Conservation (phyloP, 2,113 vertebrate species). For the Apeltes quadracus region DNA sequence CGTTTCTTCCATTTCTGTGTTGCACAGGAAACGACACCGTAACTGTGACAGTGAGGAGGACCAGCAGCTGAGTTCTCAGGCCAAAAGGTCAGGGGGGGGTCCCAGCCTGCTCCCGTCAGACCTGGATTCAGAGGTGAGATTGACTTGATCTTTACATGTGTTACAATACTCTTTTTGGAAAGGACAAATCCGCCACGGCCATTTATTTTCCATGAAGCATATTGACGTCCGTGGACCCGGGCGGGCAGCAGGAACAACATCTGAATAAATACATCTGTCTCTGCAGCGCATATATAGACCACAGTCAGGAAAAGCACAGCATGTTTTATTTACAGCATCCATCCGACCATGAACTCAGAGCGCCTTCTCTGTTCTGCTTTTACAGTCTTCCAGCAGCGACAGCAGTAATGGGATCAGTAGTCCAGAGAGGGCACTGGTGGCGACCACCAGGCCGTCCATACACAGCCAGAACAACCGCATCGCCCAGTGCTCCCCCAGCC, state of each 20-base stretch:
- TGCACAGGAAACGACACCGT: conserved; percentile 90
- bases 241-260: background rate
- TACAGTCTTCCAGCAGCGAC: conserved; percentile 83
- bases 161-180: background rate
- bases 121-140: conserved; percentile 90
- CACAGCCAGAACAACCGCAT: conserved; percentile 69
- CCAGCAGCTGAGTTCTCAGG: conserved; percentile 84
- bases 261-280: conserved; percentile 7
- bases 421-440: conserved; percentile 71
- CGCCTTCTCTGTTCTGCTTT: conserved; percentile 27
- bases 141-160: background rate
- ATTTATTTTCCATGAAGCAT: background rate
- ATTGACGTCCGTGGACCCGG: background rate
- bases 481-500: conserved; percentile 67
- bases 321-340: conserved; percentile 40
- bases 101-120: conserved; percentile 84
- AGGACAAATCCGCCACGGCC: background rate
- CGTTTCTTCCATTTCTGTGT: conserved; percentile 8
- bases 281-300: background rate
- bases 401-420: conserved; percentile 80
- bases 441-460: conserved; percentile 60
- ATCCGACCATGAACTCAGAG: conserved; percentile 10
- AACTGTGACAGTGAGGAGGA: conserved; percentile 87
- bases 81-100: conserved; percentile 85
- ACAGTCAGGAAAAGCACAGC: conserved; percentile 5